Base-by-base conservation (phyloP, 2,888 invertebrate genomes). In the Petrophora chlorosata region DNA sequence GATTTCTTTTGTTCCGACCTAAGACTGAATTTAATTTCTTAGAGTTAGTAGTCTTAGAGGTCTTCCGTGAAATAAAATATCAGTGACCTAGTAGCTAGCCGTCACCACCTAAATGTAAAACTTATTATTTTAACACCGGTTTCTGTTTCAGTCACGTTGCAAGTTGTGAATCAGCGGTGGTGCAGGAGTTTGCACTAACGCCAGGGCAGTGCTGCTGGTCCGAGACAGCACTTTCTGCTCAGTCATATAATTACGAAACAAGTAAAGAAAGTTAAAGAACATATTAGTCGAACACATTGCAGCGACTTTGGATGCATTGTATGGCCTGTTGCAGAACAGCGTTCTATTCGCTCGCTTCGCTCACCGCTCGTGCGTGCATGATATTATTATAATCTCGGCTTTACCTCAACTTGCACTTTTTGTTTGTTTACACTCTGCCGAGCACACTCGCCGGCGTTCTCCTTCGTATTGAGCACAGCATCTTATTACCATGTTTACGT, bases 221-320 rank as follows among this genome's bases (percentile, higher is more conserved):
- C 73, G 69, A 67, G 73, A 76, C 70, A 71, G 67, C 73, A 69
- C 10, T 80, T 77, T 79, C 77, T 70, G 73, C 66, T 82, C 73
- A 73, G 71, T 76, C 81, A 79, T 81, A 61, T 71, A 77, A 79
- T 88, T 85, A 85, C 84, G 85, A 86, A 85, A 87, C 83, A 69
- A 77, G 79, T 86, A 86, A 85, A 75, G 82, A 83, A 86, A 85
- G 85, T 83, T 22, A 13, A 74, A 76, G 79, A 60, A 73, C 67
- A 65, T 76, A 80, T 83, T 29, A 8, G 15, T 13, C n/a, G n/a
- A n/a, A n/a, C n/a, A n/a, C n/a, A n/a, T n/a, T n/a, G n/a, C n/a
- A n/a, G n/a, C n/a, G n/a, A n/a, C n/a, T n/a, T 22, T 2, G 22
- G 5, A 28, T 29, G 15, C 14, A 8, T 12, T n/a, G 8, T 29